Evolutionary conservation across 2,113 vertebrate species (phyloP), one percentile per base, ranked within the genome.

Genomic region (Myotis davidii): DNA sequence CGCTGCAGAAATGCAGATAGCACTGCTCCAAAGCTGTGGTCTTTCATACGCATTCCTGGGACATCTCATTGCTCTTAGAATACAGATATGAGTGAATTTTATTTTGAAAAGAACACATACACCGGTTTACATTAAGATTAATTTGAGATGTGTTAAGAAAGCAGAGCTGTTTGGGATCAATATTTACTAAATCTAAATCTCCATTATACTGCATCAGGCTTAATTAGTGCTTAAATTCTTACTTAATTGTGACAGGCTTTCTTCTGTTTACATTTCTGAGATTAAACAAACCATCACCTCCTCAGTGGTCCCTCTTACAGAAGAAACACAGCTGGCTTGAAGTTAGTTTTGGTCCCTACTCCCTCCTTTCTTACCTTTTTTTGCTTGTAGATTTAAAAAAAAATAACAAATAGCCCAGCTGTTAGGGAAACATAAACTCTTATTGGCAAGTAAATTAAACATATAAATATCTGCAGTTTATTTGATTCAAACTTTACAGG

Each of bases 401-500:
- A 69, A 45, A 61, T 59, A 34, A 14, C 39, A 72, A 61, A 78
- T n/a, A 93, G 91, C 45, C n/a, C 96, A 97, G 95, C 94, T 98
- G 94, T 90, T 95, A 95, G 78, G 64, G 78, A 97, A 97, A 96
- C 93, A 96, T 86, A 96, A 96, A 23, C 61, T 94, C 85, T 87
- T 64, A 69, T 34, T 91, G 89, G 94, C 95, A 96, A 70, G 78
- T 96, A 96, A 97, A 94, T 96, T 94, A 89, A 96, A 92, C 77
- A n/a, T 84, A 84, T 59, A 94, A 94, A 77, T 94, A 97, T 95
- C 94, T 96, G 73, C 83, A 92, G 52, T 97, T 95, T 97, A 78
- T 95, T 97, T 97, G 70, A 95, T 93, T 98, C 96, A 72, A 91
- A 97, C 65, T 96, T 97, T 97, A 45, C 9, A 95, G 78, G 85